phyloP scores from a whole-genome alignment of 2,888 invertebrate genomes.

The Lycocerus yunnanus region DNA sequence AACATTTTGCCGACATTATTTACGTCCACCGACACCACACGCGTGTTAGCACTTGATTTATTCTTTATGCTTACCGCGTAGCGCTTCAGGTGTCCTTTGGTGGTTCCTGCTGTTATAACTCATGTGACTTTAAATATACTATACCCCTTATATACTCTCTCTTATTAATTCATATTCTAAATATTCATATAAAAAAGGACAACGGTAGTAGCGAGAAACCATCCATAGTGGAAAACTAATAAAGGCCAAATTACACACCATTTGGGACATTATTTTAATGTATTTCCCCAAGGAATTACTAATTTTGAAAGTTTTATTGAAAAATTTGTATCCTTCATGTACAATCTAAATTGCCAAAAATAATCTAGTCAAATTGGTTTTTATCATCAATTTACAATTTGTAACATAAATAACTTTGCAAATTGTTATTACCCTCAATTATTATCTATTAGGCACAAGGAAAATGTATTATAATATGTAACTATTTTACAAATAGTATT shows the following conservation, averaged over 20 bases:
- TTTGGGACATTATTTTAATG: constrained; percentile 32
- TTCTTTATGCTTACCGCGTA: constrained; percentile 32
- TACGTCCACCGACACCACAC: constrained; percentile 28
- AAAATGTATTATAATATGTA: not conserved
- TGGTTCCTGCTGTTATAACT: constrained; percentile 29
- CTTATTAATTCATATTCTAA: constrained; percentile 21
- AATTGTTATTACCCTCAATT: not conserved
- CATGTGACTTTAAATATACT: constrained; percentile 14
- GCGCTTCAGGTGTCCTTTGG: constrained; percentile 32
- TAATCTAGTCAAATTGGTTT: constrained; percentile 18
- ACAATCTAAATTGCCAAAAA: constrained; percentile 21
- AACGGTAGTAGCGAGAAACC: constrained; percentile 18
- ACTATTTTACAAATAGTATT: not conserved
- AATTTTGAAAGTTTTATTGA: constrained; percentile 31
- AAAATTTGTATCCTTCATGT: constrained; percentile 30
- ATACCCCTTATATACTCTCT: constrained; percentile 16
- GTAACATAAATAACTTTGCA: not conserved
- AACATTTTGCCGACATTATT: constrained; percentile 27
- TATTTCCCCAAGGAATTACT: constrained; percentile 31
- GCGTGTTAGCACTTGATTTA: constrained; percentile 32
- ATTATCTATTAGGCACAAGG: not conserved
- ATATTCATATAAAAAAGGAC: constrained; percentile 25
- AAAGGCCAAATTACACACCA: constrained; percentile 33
- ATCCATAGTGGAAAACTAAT: constrained; percentile 28
- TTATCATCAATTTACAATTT: constrained; percentile 13